Evolutionary conservation across 2,888 invertebrate species (phyloP), one percentile per base, ranked within the genome.

Genomic region (Lepetodrilus schrolli): DNA sequence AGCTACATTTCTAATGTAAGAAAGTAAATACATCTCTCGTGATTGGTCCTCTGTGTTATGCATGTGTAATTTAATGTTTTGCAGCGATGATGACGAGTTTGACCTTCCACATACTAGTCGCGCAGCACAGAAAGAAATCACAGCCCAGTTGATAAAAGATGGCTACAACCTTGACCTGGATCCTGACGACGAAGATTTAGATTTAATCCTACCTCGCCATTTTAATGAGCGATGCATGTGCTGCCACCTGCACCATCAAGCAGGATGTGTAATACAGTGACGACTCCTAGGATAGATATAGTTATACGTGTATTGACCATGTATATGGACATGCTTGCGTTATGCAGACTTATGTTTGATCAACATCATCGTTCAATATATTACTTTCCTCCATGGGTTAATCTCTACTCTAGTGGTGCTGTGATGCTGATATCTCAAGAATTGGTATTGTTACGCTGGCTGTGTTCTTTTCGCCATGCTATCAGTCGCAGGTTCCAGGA

Each of bases 61-160:
- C 13, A 49, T 7, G 10, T 50, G 50, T 20, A 17, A 50, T 13
- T 20, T 4, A 17, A 84, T 92, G 92, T 20, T 76, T 66, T 48
- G 1, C 79, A 89, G 89, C 83, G 90, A 89, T 73, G 90, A 90
- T 66, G 90, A 90, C 76, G 91, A 91, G 51, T 90, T 90, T 86
- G 90, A 89, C 66, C 80, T 86, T 3, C 87, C 85, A 83, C 92
- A 92, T 5, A 86, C 92, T 58, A 90, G 91, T 17, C 88, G 88
- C 73, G 85, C 88, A 65, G 88, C 90, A 23, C 92, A 92, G 73
- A 91, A 91, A 82, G 92, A 93, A 82, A 91, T 93, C 66, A 92
- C 92, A 5, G 92, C 93, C 81, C 93, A 93, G 77, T 91, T 93
- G 79, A 92, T 93, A 72, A 92, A 93, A 79, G 93, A 93, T 84